Evolutionary conservation across 2,888 invertebrate genomes (phyloP), one percentile per base, ranked within the genome.

Genomic region (Hemicrepidius hirtus): DNA sequence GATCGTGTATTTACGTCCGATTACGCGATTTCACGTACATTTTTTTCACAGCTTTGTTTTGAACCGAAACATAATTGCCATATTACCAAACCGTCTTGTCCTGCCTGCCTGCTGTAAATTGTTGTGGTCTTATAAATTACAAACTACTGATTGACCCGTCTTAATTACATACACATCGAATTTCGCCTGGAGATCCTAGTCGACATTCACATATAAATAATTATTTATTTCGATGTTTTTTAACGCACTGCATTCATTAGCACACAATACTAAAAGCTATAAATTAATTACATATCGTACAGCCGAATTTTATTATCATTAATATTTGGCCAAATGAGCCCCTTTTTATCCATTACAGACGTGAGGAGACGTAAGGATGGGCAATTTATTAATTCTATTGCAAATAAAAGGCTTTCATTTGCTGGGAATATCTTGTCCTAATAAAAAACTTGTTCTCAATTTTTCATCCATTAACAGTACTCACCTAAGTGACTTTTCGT

Each of bases 231-330:
- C 65, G 66, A 53, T 41, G 64, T 73, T 73, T 71, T 76, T 72
- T 50, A 75, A 70, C 55, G 62, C 49, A 41, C 60, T 59, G 62
- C 63, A 74, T 75, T 77, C 76, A 74, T 78, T 78, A 77, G 77
- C 78, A 78, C 78, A 78, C 78, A 78, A 78, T 78, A 73, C 77
- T 70, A 70, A 77, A 59, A 70, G 74, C 73, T 75, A 77, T 78
- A 78, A 78, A 78, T 78, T 78, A 78, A 78, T 78, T 77, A 76
- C 74, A 73, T 77, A 75, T 75, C 73, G 71, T 68, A 71, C 74
- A 68, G 69, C 71, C 72, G 78, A 78, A 77, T 78, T 75, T 76
- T 78, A 78, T 78, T 78, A 78, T 74, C 78, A 77, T 78, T 78
- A 77, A 77, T 78, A 77, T 77, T 78, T 78, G 77, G 76, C 65